These are phyloP conservation scores for Xenopus borealis DNA, from an alignment of 2,113 vertebrate species.

Conservation along the genomic window DNA sequence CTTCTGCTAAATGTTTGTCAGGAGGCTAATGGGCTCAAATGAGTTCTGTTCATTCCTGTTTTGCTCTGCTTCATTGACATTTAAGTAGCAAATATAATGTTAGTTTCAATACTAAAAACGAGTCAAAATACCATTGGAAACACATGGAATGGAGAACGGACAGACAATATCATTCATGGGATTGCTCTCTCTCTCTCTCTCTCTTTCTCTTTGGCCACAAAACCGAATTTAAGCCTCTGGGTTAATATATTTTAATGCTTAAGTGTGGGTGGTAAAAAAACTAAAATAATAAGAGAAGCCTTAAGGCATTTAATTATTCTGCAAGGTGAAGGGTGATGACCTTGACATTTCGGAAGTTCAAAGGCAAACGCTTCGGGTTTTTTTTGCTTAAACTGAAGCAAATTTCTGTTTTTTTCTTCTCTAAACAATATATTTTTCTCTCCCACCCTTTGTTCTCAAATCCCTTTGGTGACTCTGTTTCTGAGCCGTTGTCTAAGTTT, in stretches of 20 bases:
- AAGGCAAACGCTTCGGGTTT: slow-evolving; percentile 75
- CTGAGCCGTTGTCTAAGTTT: slow-evolving; percentile 55
- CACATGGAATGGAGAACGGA: no score
- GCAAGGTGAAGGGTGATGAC: slow-evolving; percentile 88
- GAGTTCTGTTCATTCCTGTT: no score
- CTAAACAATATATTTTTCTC: slow-evolving; percentile 44
- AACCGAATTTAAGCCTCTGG: neutral
- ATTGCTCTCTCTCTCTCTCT: no score
- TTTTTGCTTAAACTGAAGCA: slow-evolving; percentile 63
- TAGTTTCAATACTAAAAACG: no score
- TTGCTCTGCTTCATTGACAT: no score
- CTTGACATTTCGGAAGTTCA: slow-evolving; percentile 92
- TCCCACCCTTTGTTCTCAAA: slow-evolving; percentile 35
- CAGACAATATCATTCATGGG: no score
- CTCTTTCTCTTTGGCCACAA: neutral
- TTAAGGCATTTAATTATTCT: slow-evolving; percentile 82
- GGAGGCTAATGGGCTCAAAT: no score
- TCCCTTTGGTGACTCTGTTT: slow-evolving; percentile 44
- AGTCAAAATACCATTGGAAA: no score
- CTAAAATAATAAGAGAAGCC: slow-evolving; percentile 75
- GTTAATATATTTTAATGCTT: slow-evolving; percentile 30
- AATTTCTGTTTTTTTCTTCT: slow-evolving; percentile 26
- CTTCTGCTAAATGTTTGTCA: no score
- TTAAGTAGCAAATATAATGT: no score
- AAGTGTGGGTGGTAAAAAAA: slow-evolving; percentile 64